These are phyloP conservation scores for Druon quercuslanigerum DNA, from an alignment of 1,140 invertebrate genomes.

Conservation along the genomic window DNA sequence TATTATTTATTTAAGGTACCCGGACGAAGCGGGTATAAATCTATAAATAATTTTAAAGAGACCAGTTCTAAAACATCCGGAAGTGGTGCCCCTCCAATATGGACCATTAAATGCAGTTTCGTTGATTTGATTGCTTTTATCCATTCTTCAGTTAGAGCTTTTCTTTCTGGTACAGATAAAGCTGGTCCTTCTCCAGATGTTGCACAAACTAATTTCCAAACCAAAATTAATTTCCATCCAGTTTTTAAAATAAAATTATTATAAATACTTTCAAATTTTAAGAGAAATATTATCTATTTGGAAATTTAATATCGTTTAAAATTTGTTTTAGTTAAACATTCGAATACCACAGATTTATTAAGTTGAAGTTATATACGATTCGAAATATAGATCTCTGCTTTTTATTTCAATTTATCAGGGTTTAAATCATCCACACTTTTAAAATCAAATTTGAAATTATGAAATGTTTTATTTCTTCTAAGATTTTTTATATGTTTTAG, in stretches of 20 bases:
- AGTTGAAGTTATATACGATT: too few species aligned
- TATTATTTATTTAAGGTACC: too few species aligned
- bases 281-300: neutral
- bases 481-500: too few species aligned
- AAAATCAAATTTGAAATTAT: too few species aligned
- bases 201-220: conserved; percentile 80
- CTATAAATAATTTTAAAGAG: conserved; percentile 51
- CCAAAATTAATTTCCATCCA: neutral
- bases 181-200: conserved; percentile 87
- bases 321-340: too few species aligned
- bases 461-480: too few species aligned
- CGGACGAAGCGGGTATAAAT: too few species aligned
- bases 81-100: conserved; percentile 85
- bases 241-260: neutral
- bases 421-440: too few species aligned
- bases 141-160: conserved; percentile 83
- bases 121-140: conserved; percentile 75
- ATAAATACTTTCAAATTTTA: conserved; percentile 26
- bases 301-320: too few species aligned
- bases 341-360: too few species aligned
- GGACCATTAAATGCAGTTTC: conserved; percentile 83
- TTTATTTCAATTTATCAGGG: too few species aligned
- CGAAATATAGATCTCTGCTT: too few species aligned
- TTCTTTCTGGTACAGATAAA: conserved; percentile 82
- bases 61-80: conserved; percentile 85